Evolutionary conservation across 1,140 invertebrate species (phyloP).

Genomic region (Whitmania pigra): DNA sequence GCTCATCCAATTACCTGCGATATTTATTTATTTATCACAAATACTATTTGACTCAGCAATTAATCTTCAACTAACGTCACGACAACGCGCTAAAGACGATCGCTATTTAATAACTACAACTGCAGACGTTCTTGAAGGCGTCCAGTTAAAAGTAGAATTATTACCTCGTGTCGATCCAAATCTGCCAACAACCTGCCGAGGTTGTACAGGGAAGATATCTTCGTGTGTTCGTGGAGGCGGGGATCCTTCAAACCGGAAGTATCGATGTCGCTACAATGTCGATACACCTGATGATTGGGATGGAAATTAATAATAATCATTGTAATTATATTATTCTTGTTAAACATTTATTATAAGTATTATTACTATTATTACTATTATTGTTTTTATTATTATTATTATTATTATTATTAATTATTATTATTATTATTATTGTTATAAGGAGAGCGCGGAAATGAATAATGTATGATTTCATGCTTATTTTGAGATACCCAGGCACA

Average conservation of each 20-base stretch:
- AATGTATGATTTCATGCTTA: no score
- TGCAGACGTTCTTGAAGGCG: no score
- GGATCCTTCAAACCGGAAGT: slow-evolving; percentile 75
- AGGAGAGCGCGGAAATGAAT: no score
- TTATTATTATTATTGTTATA: background rate
- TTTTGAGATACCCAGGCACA: no score
- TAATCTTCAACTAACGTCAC: no score
- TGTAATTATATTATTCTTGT: background rate
- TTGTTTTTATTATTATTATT: no score
- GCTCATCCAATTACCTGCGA: no score
- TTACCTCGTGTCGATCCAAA: slow-evolving; percentile 55
- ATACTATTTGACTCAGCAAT: no score
- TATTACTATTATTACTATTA: background rate
- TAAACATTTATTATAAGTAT: background rate
- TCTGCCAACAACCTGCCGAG: slow-evolving; percentile 77
- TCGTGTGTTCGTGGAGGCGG: slow-evolving; percentile 71
- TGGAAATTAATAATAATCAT: background rate
- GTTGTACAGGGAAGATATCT: slow-evolving; percentile 78
- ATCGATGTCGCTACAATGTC: slow-evolving; percentile 66
- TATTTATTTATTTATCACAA: no score
- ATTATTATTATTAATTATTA: background rate
- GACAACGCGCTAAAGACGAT: no score
- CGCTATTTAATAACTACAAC: no score
- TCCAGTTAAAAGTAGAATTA: background rate
- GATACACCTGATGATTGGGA: slow-evolving; percentile 47